A percentile compares a stretch with the other conserved stretches of the same genome.
phyloP scores from a whole-genome alignment of 2,888 invertebrate species.

The Sycophila texana region DNA sequence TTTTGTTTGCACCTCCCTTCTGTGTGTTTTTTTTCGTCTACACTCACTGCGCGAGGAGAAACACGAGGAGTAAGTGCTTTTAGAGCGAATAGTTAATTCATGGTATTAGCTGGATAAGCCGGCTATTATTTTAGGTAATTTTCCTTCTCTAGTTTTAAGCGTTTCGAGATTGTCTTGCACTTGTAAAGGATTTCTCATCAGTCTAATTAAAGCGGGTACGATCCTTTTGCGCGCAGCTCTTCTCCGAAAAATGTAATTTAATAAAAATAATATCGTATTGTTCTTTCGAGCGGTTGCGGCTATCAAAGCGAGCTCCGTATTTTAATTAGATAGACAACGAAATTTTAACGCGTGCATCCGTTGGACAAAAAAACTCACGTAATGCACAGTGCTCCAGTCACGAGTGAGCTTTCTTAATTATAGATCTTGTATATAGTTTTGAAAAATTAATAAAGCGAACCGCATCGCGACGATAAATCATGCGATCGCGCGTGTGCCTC shows the following conservation, averaged over 20 bases:
- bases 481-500: no score
- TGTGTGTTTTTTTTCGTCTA: neutral
- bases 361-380: no score
- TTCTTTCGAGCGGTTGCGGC: no score
- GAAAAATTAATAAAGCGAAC: neutral
- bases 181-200: conserved; percentile 20
- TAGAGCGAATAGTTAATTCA: conserved; percentile 22
- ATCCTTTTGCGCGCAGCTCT: no score
- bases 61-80: conserved; percentile 7
- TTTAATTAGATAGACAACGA: no score
- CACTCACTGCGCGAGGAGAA: neutral
- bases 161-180: conserved; percentile 30
- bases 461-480: no score
- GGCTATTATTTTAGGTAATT: conserved; percentile 16
- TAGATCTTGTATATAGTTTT: neutral
- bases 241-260: no score
- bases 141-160: conserved; percentile 14
- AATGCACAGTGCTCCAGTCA: no score
- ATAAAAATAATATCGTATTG: no score
- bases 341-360: no score
- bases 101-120: conserved; percentile 29
- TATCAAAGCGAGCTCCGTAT: no score
- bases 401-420: neutral
- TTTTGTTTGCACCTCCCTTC: neutral
- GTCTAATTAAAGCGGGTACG: no score